Evolutionary conservation across 2,113 vertebrate genomes (phyloP).

Genomic region (Asarcornis scutulata): DNA sequence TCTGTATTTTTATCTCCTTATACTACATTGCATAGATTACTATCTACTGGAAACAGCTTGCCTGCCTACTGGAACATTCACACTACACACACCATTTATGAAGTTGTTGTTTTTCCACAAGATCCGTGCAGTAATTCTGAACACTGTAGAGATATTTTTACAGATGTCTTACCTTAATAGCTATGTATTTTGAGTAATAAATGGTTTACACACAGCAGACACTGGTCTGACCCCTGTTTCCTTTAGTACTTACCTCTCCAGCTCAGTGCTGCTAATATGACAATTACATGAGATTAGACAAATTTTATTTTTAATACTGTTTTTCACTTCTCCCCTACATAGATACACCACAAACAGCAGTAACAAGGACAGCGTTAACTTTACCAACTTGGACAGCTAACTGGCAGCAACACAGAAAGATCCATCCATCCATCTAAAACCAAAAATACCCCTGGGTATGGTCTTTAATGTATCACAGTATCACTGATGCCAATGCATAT

Average conservation of each 20-base stretch:
- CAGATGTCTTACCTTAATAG: background rate
- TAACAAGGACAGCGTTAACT: background rate
- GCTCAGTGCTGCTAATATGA: background rate
- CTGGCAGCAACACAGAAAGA: background rate
- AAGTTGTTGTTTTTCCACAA: background rate
- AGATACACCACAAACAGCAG: background rate
- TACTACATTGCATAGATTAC: background rate
- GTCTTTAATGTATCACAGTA: background rate
- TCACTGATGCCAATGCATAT: background rate
- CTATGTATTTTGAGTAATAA: background rate
- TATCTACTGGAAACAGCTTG: background rate
- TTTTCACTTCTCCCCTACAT: background rate
- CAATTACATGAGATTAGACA: background rate
- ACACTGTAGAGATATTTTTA: background rate
- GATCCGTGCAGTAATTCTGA: background rate
- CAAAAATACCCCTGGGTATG: background rate
- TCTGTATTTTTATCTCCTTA: background rate
- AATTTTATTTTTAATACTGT: background rate
- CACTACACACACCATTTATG: background rate
- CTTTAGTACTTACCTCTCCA: background rate
- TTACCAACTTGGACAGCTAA: background rate
- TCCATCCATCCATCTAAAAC: background rate
- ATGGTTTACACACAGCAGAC: background rate
- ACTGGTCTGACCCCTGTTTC: background rate
- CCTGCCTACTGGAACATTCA: background rate